Base-by-base conservation (phyloP, 1,140 invertebrate species). In the Prorops nasuta region DNA sequence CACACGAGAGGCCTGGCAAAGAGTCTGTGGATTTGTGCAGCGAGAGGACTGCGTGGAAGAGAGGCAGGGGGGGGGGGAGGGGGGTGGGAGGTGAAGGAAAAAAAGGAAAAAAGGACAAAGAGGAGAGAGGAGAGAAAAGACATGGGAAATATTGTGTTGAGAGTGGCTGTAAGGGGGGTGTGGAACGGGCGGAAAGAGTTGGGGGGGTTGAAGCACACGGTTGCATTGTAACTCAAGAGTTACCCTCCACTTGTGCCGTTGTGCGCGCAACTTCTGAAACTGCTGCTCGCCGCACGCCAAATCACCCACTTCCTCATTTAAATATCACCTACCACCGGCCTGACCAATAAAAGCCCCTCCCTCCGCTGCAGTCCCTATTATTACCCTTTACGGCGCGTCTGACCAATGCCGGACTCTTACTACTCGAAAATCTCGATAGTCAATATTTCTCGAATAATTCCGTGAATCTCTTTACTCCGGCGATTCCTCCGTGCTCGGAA, bases 1-100 rank as follows among this genome's bases (percentile, higher is more conserved):
- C 62, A 64, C n/a, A n/a, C n/a, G n/a, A 67, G 63, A 67, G 61
- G 61, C 55, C 58, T 54, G 46, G 62, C 51, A 56, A 65, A 60
- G 46, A 56, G 58, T 54, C 50, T 64, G 61, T 61, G 61, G 56
- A 50, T 54, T 58, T 60, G 46, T 34, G 53, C 54, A 62, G 58
- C 41, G 41, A 41, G n/a, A n/a, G n/a, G n/a, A n/a, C n/a, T n/a
- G n/a, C n/a, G n/a, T n/a, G n/a, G n/a, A n/a, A n/a, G n/a, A n/a
- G n/a, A n/a, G n/a, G n/a, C n/a, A n/a, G n/a, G n/a, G 32, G 45
- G 39, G 51, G 56, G 42, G 51, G 49, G 38, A 47, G 48, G 51
- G 20, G 41, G 46, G 54, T 45, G 28, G 36, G 15, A 16, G 21
- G 48, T 9, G 18, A 16, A n/a, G 20, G 38, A 34, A 32, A 42